These are phyloP conservation scores for Drosophila kurseongensis DNA, from an alignment of 1,140 invertebrate genomes.

Conservation along the genomic window DNA sequence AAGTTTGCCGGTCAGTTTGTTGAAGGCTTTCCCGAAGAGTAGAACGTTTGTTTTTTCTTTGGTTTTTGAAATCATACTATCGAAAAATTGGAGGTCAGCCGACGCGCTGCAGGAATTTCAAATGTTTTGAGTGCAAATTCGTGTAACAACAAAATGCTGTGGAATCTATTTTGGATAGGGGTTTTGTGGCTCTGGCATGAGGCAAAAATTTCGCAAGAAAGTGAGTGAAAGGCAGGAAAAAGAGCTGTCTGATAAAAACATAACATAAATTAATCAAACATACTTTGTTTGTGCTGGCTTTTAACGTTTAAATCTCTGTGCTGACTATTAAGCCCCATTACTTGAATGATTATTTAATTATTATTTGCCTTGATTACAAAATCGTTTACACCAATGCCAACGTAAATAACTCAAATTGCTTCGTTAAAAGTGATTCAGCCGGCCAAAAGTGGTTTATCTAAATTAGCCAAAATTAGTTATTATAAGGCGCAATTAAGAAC, in stretches of 20 bases:
- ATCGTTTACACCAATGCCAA: constrained; percentile 28
- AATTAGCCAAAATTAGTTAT: constrained; percentile 68
- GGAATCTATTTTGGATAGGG: constrained; percentile 59
- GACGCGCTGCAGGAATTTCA: constrained; percentile 31
- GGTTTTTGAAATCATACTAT: not conserved
- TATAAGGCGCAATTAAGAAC: constrained; percentile 73
- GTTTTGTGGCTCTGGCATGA: constrained; percentile 58
- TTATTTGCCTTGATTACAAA: constrained; percentile 20
- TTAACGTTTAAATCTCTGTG: constrained; percentile 4
- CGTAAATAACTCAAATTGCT: constrained; percentile 14
- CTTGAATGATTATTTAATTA: constrained; percentile 33
- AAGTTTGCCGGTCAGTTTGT: constrained; percentile 44
- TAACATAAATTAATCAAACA: constrained; percentile 2
- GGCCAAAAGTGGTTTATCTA: constrained; percentile 55
- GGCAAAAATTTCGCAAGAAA: constrained; percentile 35
- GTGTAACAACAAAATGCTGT: constrained; percentile 53
- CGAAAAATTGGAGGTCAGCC: constrained; percentile 30
- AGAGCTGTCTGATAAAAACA: constrained; percentile 13
- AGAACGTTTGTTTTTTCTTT: constrained; percentile 20
- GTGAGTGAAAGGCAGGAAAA: constrained; percentile 46
- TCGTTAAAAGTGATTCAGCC: constrained; percentile 33
- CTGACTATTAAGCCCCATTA: constrained; percentile 13
- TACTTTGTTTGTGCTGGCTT: constrained; percentile 7
- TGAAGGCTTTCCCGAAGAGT: constrained; percentile 34
- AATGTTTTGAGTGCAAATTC: constrained; percentile 48